A percentile compares a stretch with the other conserved stretches of the same genome.
Evolutionary conservation across 2,113 vertebrate species (phyloP).

Genomic region (Sterrhoptilus dennistouni): DNA sequence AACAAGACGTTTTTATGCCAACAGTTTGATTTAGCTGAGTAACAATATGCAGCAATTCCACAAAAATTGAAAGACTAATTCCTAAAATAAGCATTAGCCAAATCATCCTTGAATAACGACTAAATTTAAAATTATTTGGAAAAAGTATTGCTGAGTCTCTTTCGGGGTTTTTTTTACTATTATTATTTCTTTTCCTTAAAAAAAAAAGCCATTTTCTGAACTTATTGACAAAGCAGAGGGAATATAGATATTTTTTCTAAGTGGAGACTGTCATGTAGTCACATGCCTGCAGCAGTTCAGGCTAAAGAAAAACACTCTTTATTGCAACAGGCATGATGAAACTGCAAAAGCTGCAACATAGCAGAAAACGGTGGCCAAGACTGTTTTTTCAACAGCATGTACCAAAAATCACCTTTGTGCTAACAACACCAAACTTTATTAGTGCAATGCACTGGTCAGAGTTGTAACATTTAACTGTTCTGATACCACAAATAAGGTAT

Average conservation of each 20-base stretch:
- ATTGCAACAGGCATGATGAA: background rate
- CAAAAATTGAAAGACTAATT: background rate
- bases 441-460: background rate
- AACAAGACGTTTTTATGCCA: background rate
- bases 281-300: background rate
- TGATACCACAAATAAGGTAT: background rate
- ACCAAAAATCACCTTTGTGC: slow-evolving; percentile 1
- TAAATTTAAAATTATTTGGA: background rate
- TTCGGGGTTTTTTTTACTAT: rapidly evolving
- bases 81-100: background rate
- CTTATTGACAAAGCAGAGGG: background rate
- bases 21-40: background rate
- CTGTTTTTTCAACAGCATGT: background rate
- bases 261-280: background rate
- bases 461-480: background rate
- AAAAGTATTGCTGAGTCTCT: background rate
- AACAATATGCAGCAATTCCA: background rate
- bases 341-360: background rate
- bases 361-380: background rate
- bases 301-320: background rate
- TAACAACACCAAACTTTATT: background rate
- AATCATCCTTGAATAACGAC: background rate
- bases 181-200: background rate
- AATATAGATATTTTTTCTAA: background rate
- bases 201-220: background rate